Base-by-base conservation (phyloP, 1,140 invertebrate genomes). In the Tetranychus cinnabarinus region DNA sequence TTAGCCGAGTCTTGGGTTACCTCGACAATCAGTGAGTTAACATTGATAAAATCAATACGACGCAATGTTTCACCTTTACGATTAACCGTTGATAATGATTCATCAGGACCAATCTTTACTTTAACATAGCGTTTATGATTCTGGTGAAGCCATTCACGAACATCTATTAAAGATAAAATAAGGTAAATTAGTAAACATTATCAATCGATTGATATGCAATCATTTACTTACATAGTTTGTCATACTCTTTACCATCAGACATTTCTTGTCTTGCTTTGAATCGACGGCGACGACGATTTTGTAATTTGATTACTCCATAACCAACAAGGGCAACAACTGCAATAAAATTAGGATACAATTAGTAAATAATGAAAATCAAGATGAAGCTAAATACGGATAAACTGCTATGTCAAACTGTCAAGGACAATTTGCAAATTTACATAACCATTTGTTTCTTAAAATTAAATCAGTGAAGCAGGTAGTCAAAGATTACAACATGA, bases 131-230 rank as follows among this genome's bases (percentile, higher is more conserved):
- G 77, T 66, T 88, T 88, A 70, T 91, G 82, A 66, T 91, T 90
- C 15, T 88, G 88, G 68, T 95, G 89, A 5, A 96, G 73, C 91
- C 91, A 96, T 72, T 97, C 91, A 35, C 88, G 81, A 23, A 90
- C 88, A 42, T 88, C 77, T 68, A 48, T 34, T 15, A 31, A 56
- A 23, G 8, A 4, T n/a, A 48, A 56, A 15, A 59, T 33, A 47
- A 64, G 46, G 10, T 12, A 58, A 23, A n/a, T 13, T 34, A 64
- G 33, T 42, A 5, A 33, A 39, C 12, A 46, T 36, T 13, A 47
- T 46, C 12, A 42, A 46, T 58, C 42, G 5, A n/a, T 15, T 50
- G 45, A 13, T 35, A 10, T 56, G 34, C 31, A 48, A 63, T 34
- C 46, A 31, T 47, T 23, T 15, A 68, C 65, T 69, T 67, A 67